These are phyloP conservation scores for Ophiothrix spiculata DNA, from an alignment of 35 echinoderm and acorn worm species.

Conservation along the genomic window DNA sequence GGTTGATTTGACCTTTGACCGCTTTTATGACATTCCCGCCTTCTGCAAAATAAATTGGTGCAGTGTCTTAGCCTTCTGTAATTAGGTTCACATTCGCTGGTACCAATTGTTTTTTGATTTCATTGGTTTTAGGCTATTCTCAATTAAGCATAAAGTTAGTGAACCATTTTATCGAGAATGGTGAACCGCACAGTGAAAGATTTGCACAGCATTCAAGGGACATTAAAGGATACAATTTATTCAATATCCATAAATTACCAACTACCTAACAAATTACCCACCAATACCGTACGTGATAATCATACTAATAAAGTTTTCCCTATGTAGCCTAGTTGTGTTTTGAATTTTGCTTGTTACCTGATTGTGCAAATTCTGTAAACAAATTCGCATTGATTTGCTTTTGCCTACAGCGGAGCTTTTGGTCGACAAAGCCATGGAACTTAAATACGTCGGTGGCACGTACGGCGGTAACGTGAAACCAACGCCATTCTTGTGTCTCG, in stretches of 20 bases:
- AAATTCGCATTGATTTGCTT: slow-evolving; percentile 23
- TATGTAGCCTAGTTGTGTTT: too few species aligned
- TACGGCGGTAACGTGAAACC: slow-evolving; percentile 94
- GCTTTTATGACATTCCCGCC: too few species aligned
- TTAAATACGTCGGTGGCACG: slow-evolving; percentile 81
- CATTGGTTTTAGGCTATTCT: background rate
- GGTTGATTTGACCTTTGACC: too few species aligned
- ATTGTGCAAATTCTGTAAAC: background rate
- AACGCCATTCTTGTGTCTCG: slow-evolving; percentile 86
- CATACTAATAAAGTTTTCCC: background rate
- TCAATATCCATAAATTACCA: too few species aligned
- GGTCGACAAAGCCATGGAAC: slow-evolving; percentile 99
- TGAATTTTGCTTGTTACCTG: too few species aligned
- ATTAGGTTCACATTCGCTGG: too few species aligned
- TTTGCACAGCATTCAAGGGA: slow-evolving; percentile 86
- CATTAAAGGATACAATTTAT: too few species aligned
- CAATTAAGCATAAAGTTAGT: background rate
- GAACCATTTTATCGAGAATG: slow-evolving; percentile 57
- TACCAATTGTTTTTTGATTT: background rate
- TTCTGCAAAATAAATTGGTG: too few species aligned
- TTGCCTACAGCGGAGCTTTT: slow-evolving; percentile 89
- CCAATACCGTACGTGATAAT: background rate
- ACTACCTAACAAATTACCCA: too few species aligned
- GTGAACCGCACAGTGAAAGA: slow-evolving; percentile 99
- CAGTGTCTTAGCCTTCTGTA: too few species aligned